phyloP scores from a whole-genome alignment of 2,888 invertebrate genomes.

The Dolichomitus sp. region DNA sequence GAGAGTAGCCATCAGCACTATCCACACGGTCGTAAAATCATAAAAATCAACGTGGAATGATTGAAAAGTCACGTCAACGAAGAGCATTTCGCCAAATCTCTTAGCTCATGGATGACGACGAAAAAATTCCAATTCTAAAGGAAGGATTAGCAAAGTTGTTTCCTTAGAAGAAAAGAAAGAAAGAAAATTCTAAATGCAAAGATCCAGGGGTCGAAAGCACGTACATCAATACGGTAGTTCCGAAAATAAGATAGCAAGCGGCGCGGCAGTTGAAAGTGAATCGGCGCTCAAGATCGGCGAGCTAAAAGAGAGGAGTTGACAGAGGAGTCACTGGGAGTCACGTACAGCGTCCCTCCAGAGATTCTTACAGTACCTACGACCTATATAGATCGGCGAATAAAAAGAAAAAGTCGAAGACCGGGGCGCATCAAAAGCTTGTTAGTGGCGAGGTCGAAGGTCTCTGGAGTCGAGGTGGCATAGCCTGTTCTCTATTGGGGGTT shows the following conservation, averaged over 20 bases:
- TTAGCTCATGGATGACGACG: not conserved
- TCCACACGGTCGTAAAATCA: conserved; percentile 13
- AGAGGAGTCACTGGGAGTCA: conserved; percentile 5
- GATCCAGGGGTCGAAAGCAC: not conserved
- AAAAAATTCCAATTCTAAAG: conserved; percentile 2
- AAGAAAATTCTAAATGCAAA: not conserved
- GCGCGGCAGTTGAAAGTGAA: conserved; percentile 3
- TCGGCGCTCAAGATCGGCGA: not conserved
- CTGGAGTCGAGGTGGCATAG: conserved; percentile 25
- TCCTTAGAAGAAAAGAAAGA: not conserved
- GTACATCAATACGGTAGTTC: conserved; percentile 7
- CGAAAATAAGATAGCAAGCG: conserved; percentile 1
- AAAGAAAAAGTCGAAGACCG: conserved; percentile 40
- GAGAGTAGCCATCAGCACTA: not conserved
- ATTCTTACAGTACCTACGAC: conserved; percentile 1
- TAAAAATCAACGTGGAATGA: conserved; percentile 2
- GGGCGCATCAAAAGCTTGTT: conserved; percentile 71
- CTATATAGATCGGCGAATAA: conserved; percentile 24
- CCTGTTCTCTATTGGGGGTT: conserved; percentile 47
- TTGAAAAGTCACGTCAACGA: conserved; percentile 15
- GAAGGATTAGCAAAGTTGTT: conserved; percentile 28
- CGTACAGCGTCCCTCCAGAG: conserved; percentile 17
- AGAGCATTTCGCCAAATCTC: conserved; percentile 23
- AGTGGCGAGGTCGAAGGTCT: conserved; percentile 60
- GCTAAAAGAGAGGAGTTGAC: conserved; percentile 2